A percentile compares a stretch with the other conserved stretches of the same genome.
Conservation (phyloP, 2,888 invertebrate species). For the Tetanocera ferruginea region DNA sequence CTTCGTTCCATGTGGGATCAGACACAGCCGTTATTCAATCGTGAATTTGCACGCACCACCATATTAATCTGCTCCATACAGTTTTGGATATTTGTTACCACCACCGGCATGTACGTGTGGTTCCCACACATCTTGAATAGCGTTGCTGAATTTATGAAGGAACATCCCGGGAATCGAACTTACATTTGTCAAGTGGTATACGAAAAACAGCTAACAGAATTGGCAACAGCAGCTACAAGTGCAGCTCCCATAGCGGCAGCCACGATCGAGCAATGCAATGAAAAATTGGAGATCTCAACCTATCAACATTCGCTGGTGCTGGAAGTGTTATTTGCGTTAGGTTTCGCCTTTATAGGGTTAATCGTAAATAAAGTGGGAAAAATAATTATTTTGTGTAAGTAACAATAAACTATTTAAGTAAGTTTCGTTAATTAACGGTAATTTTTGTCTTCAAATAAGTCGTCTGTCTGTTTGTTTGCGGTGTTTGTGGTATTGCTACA, state of each 20-base stretch:
- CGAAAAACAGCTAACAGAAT: slow-evolving; percentile 47
- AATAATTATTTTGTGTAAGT: slow-evolving; percentile 58
- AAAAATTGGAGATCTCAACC: slow-evolving; percentile 60
- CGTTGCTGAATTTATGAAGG: slow-evolving; percentile 57
- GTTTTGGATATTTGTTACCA: slow-evolving; percentile 63
- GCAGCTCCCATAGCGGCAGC: neutral
- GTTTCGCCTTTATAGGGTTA: slow-evolving; percentile 59
- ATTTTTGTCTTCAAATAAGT: slow-evolving; percentile 44
- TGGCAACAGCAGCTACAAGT: neutral
- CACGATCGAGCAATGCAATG: slow-evolving; percentile 49
- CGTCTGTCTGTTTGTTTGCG: slow-evolving; percentile 54
- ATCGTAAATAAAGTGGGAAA: slow-evolving; percentile 61
- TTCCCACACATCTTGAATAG: slow-evolving; percentile 65
- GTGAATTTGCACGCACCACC: slow-evolving; percentile 58
- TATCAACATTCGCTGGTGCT: slow-evolving; percentile 59
- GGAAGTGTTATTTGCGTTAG: slow-evolving; percentile 59
- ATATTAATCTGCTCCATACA: slow-evolving; percentile 61
- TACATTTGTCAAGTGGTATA: slow-evolving; percentile 62
- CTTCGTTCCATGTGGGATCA: slow-evolving; percentile 64
- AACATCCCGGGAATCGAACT: slow-evolving; percentile 55
- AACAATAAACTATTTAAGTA: neutral
- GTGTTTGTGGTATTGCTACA: slow-evolving; percentile 54
- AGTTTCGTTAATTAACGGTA: neutral
- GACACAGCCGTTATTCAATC: slow-evolving; percentile 63
- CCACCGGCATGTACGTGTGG: slow-evolving; percentile 66